Evolutionary conservation across 2,888 invertebrate species (phyloP).

Genomic region (Blera fallax): DNA sequence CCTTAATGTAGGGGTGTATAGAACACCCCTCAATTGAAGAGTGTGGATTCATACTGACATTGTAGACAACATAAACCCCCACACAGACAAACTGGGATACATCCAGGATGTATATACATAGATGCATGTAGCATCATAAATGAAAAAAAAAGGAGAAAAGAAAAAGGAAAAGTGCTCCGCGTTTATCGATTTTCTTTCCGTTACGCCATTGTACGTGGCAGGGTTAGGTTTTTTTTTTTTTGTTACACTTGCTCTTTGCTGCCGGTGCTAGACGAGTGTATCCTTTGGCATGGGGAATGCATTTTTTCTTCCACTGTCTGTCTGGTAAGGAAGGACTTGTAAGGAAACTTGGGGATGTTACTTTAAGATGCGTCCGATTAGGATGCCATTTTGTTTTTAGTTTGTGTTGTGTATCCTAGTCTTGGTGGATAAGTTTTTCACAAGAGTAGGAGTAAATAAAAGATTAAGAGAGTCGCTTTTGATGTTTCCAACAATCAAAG

Average conservation of each 20-base stretch:
- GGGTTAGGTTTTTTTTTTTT: neutral
- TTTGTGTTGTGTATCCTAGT: neutral
- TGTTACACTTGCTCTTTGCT: neutral
- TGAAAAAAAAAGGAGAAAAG: constrained; percentile 19
- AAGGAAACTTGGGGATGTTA: constrained; percentile 26
- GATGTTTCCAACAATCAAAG: constrained; percentile 3
- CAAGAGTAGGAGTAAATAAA: neutral
- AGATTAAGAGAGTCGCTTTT: constrained; percentile 12
- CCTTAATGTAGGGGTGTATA: neutral
- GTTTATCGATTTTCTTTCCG: constrained; percentile 64
- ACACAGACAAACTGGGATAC: neutral
- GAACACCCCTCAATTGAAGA: neutral
- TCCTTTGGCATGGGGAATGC: constrained; percentile 15
- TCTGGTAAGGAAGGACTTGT: neutral
- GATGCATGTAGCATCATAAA: neutral
- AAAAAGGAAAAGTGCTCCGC: constrained; percentile 50
- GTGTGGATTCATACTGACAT: constrained; percentile 34
- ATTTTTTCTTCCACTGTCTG: constrained; percentile 32
- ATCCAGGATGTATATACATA: neutral
- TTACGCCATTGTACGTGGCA: constrained; percentile 32
- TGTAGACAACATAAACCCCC: constrained; percentile 15
- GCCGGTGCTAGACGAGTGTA: constrained; percentile 20
- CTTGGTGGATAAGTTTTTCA: neutral
- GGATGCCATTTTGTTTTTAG: constrained; percentile 54
- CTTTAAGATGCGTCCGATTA: constrained; percentile 52